These are phyloP conservation scores for Elysia crispata DNA, from an alignment of 2,888 invertebrate genomes.

Conservation along the genomic window DNA sequence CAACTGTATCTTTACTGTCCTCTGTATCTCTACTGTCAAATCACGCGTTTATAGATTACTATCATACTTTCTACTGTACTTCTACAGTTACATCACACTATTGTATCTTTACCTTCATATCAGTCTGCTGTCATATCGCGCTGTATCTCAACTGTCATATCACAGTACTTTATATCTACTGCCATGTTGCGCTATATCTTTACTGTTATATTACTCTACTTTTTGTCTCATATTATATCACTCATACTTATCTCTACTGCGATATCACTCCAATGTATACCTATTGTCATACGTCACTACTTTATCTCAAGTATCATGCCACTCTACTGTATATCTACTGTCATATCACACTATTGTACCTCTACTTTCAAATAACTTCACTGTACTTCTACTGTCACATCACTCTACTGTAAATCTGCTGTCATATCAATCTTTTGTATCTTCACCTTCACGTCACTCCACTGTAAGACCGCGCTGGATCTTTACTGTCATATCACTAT, in stretches of 20 bases:
- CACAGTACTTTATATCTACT: neutral
- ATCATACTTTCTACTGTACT: neutral
- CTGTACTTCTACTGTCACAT: neutral
- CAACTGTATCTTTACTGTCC: no score
- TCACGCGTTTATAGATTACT: neutral
- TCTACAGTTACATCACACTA: neutral
- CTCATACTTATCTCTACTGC: no score
- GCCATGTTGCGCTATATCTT: neutral
- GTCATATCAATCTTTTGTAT: neutral
- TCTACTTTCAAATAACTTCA: no score
- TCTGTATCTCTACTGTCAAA: neutral
- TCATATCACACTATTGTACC: neutral
- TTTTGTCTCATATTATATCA: no score
- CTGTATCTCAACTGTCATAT: neutral
- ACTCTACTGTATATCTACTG: neutral
- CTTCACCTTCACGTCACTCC: no score
- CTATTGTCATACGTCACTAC: no score
- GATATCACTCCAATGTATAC: no score
- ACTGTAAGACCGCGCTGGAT: no score
- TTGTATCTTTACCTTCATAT: neutral
- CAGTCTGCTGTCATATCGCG: neutral
- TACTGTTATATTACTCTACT: no score
- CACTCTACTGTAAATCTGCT: neutral
- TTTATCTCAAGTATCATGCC: neutral
- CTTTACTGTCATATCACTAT: no score